phyloP scores from a whole-genome alignment of 2,113 vertebrate species.

The Laterallus jamaicensis region DNA sequence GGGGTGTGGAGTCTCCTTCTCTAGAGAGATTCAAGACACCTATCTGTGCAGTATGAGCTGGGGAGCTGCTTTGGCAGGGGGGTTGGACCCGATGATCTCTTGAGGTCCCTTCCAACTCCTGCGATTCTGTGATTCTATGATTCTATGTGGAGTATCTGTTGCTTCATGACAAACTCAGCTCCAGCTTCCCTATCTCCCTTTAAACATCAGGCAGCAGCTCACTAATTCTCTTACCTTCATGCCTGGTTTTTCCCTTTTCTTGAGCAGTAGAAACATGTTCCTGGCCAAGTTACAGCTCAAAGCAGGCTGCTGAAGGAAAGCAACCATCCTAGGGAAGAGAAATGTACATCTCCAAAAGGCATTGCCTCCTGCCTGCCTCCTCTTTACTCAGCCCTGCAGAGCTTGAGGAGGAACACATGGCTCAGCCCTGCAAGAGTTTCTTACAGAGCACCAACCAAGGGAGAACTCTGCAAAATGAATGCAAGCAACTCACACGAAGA shows the following conservation, averaged over 20 bases:
- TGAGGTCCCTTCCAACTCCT: no score
- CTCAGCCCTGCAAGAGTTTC: not conserved
- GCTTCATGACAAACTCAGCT: not conserved
- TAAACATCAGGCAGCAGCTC: not conserved
- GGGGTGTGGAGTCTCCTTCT: no score
- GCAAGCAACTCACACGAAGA: not conserved
- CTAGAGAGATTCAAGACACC: no score
- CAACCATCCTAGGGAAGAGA: not conserved
- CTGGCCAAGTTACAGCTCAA: not conserved
- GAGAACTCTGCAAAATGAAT: not conserved
- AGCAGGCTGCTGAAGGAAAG: not conserved
- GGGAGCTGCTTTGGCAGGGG: no score
- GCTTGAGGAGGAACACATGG: not conserved
- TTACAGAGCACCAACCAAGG: accelerated
- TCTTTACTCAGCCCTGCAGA: not conserved
- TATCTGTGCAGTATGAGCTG: no score
- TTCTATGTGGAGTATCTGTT: not conserved
- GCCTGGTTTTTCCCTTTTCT: not conserved
- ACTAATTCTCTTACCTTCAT: not conserved
- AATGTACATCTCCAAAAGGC: not conserved
- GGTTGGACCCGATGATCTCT: no score
- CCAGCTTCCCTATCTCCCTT: not conserved
- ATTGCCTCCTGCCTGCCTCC: not conserved
- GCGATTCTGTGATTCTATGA: no score
- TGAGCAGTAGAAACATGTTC: not conserved